Evolutionary conservation across 2,797 vertebrate genomes (phyloP).

Genomic region (Clarias laeviceps): DNA sequence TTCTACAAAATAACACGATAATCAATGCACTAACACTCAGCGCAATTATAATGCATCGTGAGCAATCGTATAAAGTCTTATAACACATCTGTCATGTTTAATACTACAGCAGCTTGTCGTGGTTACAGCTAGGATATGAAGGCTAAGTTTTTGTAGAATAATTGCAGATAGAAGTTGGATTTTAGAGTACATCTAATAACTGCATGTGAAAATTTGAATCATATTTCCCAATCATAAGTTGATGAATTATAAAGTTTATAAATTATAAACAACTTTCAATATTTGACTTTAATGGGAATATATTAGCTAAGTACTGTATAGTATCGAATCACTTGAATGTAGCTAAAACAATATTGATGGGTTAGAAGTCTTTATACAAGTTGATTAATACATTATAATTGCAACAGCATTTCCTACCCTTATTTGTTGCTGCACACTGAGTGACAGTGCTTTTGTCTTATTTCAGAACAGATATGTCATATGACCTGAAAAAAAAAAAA

Average conservation of each 20-base stretch:
- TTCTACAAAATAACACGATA: conserved; percentile 51
- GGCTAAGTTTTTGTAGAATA: not conserved
- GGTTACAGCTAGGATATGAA: not conserved
- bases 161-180: not conserved
- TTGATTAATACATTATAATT: conserved; percentile 29
- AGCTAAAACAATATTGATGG: not conserved
- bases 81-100: conserved; percentile 19
- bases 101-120: conserved; percentile 24
- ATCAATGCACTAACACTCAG: conserved; percentile 6
- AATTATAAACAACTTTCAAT: not conserved
- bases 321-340: not conserved
- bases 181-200: not conserved
- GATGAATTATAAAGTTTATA: no score
- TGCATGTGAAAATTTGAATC: no score
- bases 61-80: conserved; percentile 11
- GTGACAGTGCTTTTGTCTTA: conserved; percentile 63
- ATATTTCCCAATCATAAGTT: not conserved
- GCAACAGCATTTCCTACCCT: conserved; percentile 19
- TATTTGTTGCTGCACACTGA: conserved; percentile 46
- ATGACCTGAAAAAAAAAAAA: conserved; percentile 66
- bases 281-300: not conserved
- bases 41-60: conserved; percentile 31
- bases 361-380: conserved; percentile 9
- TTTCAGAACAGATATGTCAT: conserved; percentile 69
- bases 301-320: not conserved